Conservation (phyloP, 2,797 vertebrate genomes). For the Mionectes olivaceus region DNA sequence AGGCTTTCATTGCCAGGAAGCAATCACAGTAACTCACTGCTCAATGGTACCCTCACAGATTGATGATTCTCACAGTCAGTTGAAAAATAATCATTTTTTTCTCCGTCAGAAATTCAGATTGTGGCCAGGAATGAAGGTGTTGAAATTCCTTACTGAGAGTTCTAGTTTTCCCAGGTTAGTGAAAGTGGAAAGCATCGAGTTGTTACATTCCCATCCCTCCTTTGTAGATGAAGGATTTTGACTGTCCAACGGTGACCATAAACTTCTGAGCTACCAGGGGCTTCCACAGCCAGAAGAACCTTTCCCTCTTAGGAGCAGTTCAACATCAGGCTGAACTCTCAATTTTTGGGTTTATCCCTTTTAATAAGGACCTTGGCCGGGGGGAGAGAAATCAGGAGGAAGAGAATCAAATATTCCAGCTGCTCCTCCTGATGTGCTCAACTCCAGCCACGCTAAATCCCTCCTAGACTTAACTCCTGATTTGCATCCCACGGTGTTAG, state of each 20-base stretch:
- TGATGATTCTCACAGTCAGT: neutral
- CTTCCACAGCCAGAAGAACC: neutral
- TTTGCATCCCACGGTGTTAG: neutral
- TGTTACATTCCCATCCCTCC: neutral
- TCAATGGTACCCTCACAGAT: neutral
- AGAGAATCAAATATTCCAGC: neutral
- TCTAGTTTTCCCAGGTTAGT: neutral
- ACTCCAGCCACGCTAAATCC: neutral
- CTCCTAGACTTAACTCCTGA: neutral
- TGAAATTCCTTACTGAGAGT: neutral
- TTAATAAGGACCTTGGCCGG: neutral
- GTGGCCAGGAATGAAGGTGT: neutral
- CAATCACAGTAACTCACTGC: neutral
- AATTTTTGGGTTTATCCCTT: neutral
- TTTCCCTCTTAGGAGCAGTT: neutral
- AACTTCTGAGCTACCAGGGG: neutral
- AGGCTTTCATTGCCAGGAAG: neutral
- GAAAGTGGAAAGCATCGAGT: neutral
- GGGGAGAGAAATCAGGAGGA: neutral
- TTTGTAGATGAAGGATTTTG: neutral
- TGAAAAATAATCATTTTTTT: neutral
- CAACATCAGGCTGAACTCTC: neutral
- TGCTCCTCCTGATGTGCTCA: rapidly evolving
- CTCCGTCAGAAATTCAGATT: neutral
- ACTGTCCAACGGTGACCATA: neutral